Evolutionary conservation across 2,797 vertebrate species (phyloP).

Genomic region (Nyctibius grandis): DNA sequence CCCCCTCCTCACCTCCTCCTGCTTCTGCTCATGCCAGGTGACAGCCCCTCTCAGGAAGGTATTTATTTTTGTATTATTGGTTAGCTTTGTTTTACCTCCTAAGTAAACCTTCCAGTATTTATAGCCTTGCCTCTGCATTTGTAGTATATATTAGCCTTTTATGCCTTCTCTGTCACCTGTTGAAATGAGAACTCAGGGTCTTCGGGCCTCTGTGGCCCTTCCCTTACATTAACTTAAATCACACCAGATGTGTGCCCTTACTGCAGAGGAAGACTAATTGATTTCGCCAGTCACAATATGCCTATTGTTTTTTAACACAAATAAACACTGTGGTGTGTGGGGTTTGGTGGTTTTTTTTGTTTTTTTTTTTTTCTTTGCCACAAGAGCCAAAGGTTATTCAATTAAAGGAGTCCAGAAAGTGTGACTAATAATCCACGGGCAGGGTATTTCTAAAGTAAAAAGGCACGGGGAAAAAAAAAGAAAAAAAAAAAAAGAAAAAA

Average conservation of each 20-base stretch:
- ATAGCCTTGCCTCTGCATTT: constrained; percentile 62
- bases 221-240: constrained; percentile 82
- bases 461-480: neutral
- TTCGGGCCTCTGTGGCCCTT: constrained; percentile 67
- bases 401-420: constrained; percentile 73
- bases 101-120: constrained; percentile 66
- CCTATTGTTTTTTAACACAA: constrained; percentile 82
- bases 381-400: constrained; percentile 75
- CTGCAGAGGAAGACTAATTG: constrained; percentile 84
- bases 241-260: constrained; percentile 88
- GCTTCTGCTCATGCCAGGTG: constrained; percentile 7
- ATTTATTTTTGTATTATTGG: constrained; percentile 65
- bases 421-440: constrained; percentile 71
- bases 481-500: neutral
- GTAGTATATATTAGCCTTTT: constrained; percentile 74
- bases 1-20: neutral
- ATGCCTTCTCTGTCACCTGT: constrained; percentile 84
- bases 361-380: constrained; percentile 12
- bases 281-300: constrained; percentile 83
- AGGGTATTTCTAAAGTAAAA: constrained; percentile 54
- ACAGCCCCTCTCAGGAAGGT: constrained; percentile 50
- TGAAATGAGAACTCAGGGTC: constrained; percentile 78
- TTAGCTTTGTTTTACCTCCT: constrained; percentile 64
- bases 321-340: constrained; percentile 70
- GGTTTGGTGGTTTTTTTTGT: neutral